These are phyloP conservation scores for Pyrochroa serraticornis DNA, from an alignment of 2,888 invertebrate genomes.

Conservation along the genomic window DNA sequence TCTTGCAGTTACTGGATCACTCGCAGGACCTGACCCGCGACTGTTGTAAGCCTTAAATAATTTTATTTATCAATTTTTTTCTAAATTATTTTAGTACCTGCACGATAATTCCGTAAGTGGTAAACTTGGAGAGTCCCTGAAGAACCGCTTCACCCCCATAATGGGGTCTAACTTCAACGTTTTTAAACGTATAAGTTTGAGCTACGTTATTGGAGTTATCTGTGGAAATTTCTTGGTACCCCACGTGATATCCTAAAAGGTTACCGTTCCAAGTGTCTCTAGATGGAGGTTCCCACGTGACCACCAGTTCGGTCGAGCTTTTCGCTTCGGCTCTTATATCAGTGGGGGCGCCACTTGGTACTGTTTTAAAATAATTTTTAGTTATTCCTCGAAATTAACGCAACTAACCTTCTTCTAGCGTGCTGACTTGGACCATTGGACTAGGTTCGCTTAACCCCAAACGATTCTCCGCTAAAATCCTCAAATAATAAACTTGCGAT, in stretches of 20 bases:
- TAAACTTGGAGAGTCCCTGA: slow-evolving; percentile 76
- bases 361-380: slow-evolving; percentile 49
- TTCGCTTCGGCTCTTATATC: slow-evolving; percentile 84
- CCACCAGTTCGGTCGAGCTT: slow-evolving; percentile 82
- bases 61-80: background rate
- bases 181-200: slow-evolving; percentile 71
- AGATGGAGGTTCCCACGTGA: slow-evolving; percentile 87
- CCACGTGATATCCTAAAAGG: slow-evolving; percentile 85
- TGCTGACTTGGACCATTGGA: slow-evolving; percentile 83
- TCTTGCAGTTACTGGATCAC: slow-evolving; percentile 77
- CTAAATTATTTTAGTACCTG: slow-evolving; percentile 60
- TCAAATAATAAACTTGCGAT: slow-evolving; percentile 84
- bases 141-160: slow-evolving; percentile 72
- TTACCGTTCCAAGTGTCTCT: slow-evolving; percentile 88
- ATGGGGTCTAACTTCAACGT: slow-evolving; percentile 77
- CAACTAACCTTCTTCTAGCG: slow-evolving; percentile 76
- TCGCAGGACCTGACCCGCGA: slow-evolving; percentile 84
- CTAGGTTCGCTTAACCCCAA: slow-evolving; percentile 87
- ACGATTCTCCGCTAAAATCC: slow-evolving; percentile 88
- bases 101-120: slow-evolving; percentile 81
- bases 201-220: slow-evolving; percentile 43
- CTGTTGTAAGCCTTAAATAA: slow-evolving; percentile 88
- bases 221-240: slow-evolving; percentile 73
- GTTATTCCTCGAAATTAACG: background rate
- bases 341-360: slow-evolving; percentile 81